phyloP scores from a whole-genome alignment of 2,888 invertebrate genomes.

The Parnassius apollo region DNA sequence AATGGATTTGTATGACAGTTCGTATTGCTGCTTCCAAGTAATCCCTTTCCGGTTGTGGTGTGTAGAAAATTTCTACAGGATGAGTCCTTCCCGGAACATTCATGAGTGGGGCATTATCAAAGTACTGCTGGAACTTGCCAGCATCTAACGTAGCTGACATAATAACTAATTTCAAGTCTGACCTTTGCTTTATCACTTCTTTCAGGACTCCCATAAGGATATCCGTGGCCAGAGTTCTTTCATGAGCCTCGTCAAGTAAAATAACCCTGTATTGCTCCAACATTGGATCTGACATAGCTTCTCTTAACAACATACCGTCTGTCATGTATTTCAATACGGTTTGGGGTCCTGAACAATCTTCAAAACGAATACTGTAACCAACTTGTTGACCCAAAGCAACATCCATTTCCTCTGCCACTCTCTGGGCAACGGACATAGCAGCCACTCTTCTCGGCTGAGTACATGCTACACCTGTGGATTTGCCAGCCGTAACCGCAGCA shows the following conservation, averaged over 20 bases:
- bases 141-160: conserved; percentile 99
- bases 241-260: conserved; percentile 98
- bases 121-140: conserved; percentile 99
- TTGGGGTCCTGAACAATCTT: conserved; percentile 97
- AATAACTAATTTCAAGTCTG: conserved; percentile 97
- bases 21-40: conserved; percentile 99
- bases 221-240: conserved; percentile 98
- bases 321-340: conserved; percentile 99
- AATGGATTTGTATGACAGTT: conserved; percentile 97
- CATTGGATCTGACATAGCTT: conserved; percentile 99
- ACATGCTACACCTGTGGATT: conserved; percentile 88
- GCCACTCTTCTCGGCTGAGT: conserved; percentile 98
- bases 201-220: conserved; percentile 99
- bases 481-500: conserved; percentile 59
- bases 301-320: conserved; percentile 99
- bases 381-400: conserved; percentile 88
- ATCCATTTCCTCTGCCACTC: conserved; percentile 99
- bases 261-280: conserved; percentile 97
- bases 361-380: conserved; percentile 94
- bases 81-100: conserved; percentile 91
- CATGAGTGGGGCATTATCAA: conserved; percentile 99
- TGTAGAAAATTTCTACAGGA: conserved; percentile 93
- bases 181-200: conserved; percentile 96
- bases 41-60: conserved; percentile 97
- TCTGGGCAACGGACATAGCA: conserved; percentile 99